Evolutionary conservation across 2,888 invertebrate genomes (phyloP).

Genomic region (Anagyrus pseudococci): DNA sequence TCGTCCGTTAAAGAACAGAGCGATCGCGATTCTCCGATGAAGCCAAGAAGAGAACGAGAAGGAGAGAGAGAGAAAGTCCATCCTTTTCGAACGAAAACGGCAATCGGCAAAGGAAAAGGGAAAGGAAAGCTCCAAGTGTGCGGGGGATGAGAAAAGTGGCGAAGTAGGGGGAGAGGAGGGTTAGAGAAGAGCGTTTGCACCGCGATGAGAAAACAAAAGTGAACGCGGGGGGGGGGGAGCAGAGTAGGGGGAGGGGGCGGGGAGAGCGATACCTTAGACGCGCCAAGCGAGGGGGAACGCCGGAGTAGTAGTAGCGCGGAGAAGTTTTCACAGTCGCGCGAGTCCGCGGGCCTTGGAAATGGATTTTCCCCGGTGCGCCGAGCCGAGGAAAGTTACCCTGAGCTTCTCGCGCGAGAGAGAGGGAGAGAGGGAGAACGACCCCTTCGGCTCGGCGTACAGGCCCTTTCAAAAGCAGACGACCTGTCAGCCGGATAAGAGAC

Average conservation of each 20-base stretch:
- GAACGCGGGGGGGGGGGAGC: background rate
- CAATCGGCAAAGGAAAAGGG: conserved; percentile 17
- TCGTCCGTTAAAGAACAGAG: no score
- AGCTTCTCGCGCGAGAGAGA: no score
- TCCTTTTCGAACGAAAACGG: conserved; percentile 25
- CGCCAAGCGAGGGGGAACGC: no score
- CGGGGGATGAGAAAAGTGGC: background rate
- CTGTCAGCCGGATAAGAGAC: conserved; percentile 36
- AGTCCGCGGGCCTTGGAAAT: conserved; percentile 36
- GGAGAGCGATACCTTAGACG: background rate
- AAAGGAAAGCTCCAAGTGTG: background rate
- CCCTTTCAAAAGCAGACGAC: conserved; percentile 39
- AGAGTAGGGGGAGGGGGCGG: background rate
- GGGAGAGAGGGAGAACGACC: no score
- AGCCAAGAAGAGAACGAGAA: no score
- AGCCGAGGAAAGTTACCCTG: conserved; percentile 39
- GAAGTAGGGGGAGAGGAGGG: background rate
- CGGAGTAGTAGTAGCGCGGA: no score
- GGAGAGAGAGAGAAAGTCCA: no score
- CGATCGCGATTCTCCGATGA: no score
- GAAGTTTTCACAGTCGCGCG: conserved; percentile 30
- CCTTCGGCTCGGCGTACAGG: conserved; percentile 21
- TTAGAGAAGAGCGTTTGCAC: conserved; percentile 13
- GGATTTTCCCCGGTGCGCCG: conserved; percentile 33
- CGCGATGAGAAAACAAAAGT: conserved; percentile 31